Base-by-base conservation (phyloP, 2,888 invertebrate genomes). In the Brachypterus glaber region DNA sequence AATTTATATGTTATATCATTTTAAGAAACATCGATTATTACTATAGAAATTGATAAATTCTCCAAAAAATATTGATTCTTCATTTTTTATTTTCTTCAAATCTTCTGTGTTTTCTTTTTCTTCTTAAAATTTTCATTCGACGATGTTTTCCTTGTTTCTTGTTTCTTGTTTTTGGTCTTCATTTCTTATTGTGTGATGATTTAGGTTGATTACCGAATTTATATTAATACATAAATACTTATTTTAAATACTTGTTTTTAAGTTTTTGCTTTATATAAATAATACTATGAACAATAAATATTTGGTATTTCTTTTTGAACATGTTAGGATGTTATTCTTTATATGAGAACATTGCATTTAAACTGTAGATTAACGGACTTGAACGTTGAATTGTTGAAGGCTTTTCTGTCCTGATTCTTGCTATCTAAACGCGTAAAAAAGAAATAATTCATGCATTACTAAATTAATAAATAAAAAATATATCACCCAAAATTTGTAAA, bases 321-420 rank as follows among this genome's bases (percentile, higher is more conserved):
- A 27, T 11, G 27, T 11, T 27, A 13, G 4, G 27, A 11, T 21
- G 12, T 4, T 27, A 13, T 27, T 27, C 27, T 11, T 44, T 55
- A 57, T 32, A 57, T 53, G 33, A 59, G 49, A 24, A 62, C 48
- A 49, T 60, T 59, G 54, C 60, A 61, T 49, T 61, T 62, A 47
- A 64, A 57, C 50, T 63, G 62, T 14, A 64, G 53, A 50, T 65
- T 65, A 40, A 65, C 63, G 35, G 63, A 61, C 54, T 63, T 63
- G 57, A 63, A 59, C 39, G 57, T 53, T 30, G 62, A 57, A 49
- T 58, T 57, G 49, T 53, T 55, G 41, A 46, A 44, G 52, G 48
- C 51, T 58, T 59, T 60, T 62, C 62, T 53, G 37, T 63, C 62
- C 60, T 62, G 61, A 41, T 39, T 58, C 62, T 61, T 64, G 59